Base-by-base conservation (phyloP, 2,797 vertebrate species). In the Antennarius maculatus region DNA sequence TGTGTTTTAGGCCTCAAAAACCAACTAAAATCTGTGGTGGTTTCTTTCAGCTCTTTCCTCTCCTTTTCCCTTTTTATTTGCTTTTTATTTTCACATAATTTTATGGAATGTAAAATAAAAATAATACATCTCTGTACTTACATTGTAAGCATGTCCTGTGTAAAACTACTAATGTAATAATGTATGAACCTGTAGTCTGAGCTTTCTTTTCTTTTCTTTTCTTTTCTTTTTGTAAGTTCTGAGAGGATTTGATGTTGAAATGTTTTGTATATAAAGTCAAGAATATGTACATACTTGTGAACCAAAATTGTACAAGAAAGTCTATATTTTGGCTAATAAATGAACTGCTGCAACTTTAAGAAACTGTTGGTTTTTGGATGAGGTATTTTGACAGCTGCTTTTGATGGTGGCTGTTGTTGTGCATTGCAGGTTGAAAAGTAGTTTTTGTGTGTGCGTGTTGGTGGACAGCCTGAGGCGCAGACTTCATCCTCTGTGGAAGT, bases 281-380 rank as follows among this genome's bases (percentile, higher is more conserved):
- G 93, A 94, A 96, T 95, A 94, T 98, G 97, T 97, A 99, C 95
- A 99, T 98, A 97, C 77, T 95, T 97, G 96, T 97, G 97, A 98
- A 95, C 95, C 94, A 95, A 97, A 43, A 98, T 96, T 98, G 97
- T 98, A 98, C 96, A 96, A 98, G 95, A 98, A 98, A 98, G 94
- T 97, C 95, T 98, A 96, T 99, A 98, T 99, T 98, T 99, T 98
- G 96, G 95, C 96, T 98, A 98, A 99, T 99, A 98, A 98, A 98
- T 95, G 95, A 98, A 96, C 93, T 95, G 95, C 95, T 97, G 95
- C 95, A 96, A 97, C 95, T 97, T 97, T 92, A 93, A 88, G 64
- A 71, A 65, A 74, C 69, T 27, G 80, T 79, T 80, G 69, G 55
- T 86, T 88, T 88, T 82, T 86, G 77, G 58, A 16, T 29, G 70